Percentiles rank a stretch among this genome's conserved stretches.
These are phyloP conservation scores for Phoenoteleia sp. DNA, from an alignment of 2,888 invertebrate genomes.

Conservation along the genomic window DNA sequence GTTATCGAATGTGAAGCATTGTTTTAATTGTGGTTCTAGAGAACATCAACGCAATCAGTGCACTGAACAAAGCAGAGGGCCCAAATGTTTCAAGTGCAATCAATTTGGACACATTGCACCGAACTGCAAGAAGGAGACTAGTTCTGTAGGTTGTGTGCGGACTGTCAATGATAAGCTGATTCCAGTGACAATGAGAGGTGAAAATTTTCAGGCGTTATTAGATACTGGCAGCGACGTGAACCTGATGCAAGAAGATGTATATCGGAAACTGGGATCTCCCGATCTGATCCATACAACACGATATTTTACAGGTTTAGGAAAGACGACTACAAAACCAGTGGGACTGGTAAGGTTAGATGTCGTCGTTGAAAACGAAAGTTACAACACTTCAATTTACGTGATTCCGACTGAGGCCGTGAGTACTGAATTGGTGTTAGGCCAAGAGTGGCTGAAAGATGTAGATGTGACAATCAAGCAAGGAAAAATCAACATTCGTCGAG, in stretches of 20 bases:
- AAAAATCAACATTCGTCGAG: not conserved
- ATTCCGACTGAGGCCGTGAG: constrained; percentile 8
- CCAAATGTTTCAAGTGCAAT: constrained; percentile 75
- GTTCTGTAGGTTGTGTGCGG: not conserved
- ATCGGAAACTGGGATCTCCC: constrained; percentile 26
- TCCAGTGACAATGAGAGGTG: constrained; percentile 30
- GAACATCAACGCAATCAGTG: constrained; percentile 50
- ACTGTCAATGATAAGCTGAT: not conserved
- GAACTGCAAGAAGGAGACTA: not conserved
- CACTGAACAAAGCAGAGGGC: constrained; percentile 52
- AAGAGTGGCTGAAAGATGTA: constrained; percentile 22
- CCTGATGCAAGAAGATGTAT: constrained; percentile 21
- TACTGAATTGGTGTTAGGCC: constrained; percentile 29
- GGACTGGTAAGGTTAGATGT: not conserved
- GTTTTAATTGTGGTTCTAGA: constrained; percentile 61
- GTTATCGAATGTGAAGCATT: constrained; percentile 24
- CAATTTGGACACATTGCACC: constrained; percentile 65
- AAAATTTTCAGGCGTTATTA: constrained; percentile 20
- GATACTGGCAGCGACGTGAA: constrained; percentile 53
- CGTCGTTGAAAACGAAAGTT: constrained; percentile 14
- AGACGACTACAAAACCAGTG: not conserved
- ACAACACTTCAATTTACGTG: constrained; percentile 15
- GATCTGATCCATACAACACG: not conserved
- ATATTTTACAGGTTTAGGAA: not conserved
- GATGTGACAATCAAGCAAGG: constrained; percentile 36